A percentile compares a stretch with the other conserved stretches of the same genome.
Conservation (phyloP, 2,888 invertebrate species). For the Drosophila kuntzei region DNA sequence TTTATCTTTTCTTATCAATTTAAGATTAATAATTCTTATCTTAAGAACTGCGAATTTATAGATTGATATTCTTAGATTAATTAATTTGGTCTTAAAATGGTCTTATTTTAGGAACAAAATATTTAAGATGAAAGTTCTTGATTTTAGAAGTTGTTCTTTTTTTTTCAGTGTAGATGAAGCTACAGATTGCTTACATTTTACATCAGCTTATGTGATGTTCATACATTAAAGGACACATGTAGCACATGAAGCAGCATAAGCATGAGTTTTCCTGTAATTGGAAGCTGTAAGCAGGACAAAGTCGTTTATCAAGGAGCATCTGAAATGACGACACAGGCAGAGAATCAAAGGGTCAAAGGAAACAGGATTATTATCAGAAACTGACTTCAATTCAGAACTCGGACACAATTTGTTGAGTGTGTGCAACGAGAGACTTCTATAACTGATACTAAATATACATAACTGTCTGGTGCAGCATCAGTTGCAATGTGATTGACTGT, state of each 20-base stretch:
- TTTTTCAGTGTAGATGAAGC: too few relatives aligned
- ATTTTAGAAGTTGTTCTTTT: too few relatives aligned
- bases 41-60: too few relatives aligned
- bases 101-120: too few relatives aligned
- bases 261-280: constrained; percentile 2
- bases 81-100: too few relatives aligned
- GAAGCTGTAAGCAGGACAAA: constrained; percentile 1
- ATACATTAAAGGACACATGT: neutral
- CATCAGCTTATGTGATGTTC: neutral
- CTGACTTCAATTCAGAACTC: neutral
- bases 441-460: neutral
- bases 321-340: neutral
- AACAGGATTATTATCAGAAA: neutral
- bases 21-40: too few relatives aligned
- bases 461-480: constrained; percentile 1
- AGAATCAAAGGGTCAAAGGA: neutral
- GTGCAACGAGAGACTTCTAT: neutral
- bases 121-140: too few relatives aligned
- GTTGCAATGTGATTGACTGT: constrained; percentile 41
- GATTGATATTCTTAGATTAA: too few relatives aligned
- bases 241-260: neutral
- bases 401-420: neutral
- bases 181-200: neutral
- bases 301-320: neutral
- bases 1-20: too few relatives aligned